Evolutionary conservation across 2,113 vertebrate species (phyloP).

Genomic region (Natator depressus): DNA sequence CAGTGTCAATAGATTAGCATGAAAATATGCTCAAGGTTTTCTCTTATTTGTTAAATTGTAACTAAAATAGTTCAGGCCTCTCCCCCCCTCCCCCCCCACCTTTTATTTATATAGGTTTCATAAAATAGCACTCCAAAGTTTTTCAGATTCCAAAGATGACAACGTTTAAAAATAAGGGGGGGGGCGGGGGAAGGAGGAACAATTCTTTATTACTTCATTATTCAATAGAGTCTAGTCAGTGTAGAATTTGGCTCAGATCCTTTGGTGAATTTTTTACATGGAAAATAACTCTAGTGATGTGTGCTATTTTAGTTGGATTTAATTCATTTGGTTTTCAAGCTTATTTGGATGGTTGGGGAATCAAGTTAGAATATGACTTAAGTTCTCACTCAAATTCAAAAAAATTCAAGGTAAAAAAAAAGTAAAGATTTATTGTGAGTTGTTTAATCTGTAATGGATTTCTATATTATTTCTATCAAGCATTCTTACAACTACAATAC

Average conservation of each 20-base stretch:
- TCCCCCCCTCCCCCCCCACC: rapidly evolving
- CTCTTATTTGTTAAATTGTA: neutral
- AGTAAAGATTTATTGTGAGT: neutral
- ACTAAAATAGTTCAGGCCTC: neutral
- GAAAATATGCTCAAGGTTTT: neutral
- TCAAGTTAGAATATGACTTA: neutral
- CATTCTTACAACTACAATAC: too few species aligned
- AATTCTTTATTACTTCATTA: neutral
- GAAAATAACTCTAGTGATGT: neutral
- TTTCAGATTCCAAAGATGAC: neutral
- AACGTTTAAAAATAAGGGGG: neutral
- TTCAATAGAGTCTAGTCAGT: neutral
- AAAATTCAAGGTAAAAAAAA: too few species aligned
- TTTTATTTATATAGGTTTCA: neutral
- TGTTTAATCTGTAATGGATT: neutral
- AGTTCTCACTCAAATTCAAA: too few species aligned
- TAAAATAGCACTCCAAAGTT: neutral
- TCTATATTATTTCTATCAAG: neutral
- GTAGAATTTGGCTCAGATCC: neutral
- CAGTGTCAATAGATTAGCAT: neutral
- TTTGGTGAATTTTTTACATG: neutral
- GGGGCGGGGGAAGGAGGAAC: too few species aligned
- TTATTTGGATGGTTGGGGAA: neutral
- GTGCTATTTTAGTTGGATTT: neutral
- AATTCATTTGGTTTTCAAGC: neutral